These are phyloP conservation scores for Caracal caracal DNA, from an alignment of 2,113 vertebrate genomes.

Conservation along the genomic window DNA sequence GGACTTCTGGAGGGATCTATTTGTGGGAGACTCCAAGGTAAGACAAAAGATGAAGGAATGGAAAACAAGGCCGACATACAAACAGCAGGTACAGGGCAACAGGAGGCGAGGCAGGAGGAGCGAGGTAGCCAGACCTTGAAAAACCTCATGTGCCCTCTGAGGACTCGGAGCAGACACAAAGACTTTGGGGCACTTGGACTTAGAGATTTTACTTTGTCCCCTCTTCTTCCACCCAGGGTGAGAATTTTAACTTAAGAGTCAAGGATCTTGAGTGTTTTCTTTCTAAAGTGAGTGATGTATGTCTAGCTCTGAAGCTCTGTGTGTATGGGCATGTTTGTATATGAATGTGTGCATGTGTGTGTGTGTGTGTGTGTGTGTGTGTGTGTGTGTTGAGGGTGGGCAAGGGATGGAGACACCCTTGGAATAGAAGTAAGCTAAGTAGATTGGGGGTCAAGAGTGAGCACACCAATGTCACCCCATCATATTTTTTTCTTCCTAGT, in stretches of 20 bases:
- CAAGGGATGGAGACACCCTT: neutral
- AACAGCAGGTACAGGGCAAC: neutral
- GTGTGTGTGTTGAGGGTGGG: neutral
- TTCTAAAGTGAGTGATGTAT: neutral
- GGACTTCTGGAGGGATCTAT: neutral
- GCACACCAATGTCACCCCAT: neutral
- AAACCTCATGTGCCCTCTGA: accelerated
- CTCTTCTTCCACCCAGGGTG: neutral
- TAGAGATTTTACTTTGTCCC: too few species aligned
- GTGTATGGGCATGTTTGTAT: neutral
- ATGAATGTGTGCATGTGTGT: neutral
- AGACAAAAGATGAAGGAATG: neutral
- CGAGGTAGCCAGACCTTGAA: neutral
- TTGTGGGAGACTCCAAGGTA: neutral
- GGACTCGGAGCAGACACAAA: neutral
- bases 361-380: neutral
- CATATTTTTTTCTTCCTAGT: neutral
- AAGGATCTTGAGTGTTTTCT: neutral
- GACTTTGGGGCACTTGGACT: accelerated
- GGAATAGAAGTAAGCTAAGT: neutral
- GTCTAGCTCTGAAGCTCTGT: neutral
- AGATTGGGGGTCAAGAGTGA: neutral
- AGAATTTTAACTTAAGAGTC: neutral
- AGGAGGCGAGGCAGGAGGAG: neutral
- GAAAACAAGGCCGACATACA: neutral